A percentile compares a stretch with the other conserved stretches of the same genome.
Conservation (phyloP, 2,113 vertebrate genomes). For the Equus przewalskii region DNA sequence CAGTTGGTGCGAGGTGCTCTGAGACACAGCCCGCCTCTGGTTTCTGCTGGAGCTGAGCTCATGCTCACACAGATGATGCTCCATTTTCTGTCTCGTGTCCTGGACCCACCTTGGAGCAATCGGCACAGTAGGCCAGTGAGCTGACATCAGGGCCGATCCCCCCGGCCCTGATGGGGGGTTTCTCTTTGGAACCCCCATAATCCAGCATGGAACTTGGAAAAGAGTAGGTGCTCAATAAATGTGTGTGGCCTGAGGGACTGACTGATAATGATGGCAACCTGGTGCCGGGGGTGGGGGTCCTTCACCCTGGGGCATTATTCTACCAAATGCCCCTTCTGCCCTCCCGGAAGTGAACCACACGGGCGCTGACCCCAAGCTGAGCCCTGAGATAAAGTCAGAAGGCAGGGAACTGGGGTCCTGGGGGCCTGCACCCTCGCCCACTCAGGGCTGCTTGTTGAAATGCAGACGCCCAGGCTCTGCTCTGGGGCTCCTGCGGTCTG, state of each 20-base stretch:
- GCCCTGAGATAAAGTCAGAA: not conserved
- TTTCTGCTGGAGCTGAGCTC: not conserved
- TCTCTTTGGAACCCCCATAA: not conserved
- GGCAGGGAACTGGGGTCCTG: not conserved
- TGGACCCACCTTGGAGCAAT: accelerated
- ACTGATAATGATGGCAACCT: not conserved
- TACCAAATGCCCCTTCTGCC: too few relatives aligned
- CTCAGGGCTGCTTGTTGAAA: not conserved
- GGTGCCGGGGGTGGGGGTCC: not conserved
- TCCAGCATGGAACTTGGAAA: not conserved
- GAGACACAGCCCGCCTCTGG: not conserved
- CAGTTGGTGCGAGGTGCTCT: not conserved
- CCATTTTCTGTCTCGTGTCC: not conserved
- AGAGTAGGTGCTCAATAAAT: not conserved
- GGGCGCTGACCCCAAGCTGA: not conserved
- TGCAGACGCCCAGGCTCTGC: not conserved
- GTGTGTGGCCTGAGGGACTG: not conserved
- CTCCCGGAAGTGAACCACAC: not conserved
- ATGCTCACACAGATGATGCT: too few relatives aligned
- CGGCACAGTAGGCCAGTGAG: not conserved
- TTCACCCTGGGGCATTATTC: not conserved
- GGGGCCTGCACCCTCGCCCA: accelerated
- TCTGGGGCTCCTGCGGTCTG: not conserved
- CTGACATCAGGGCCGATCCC: not conserved
- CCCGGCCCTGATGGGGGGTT: too few relatives aligned